Evolutionary conservation across 2,888 invertebrate species (phyloP).

Genomic region (Chrysodeixis includens): DNA sequence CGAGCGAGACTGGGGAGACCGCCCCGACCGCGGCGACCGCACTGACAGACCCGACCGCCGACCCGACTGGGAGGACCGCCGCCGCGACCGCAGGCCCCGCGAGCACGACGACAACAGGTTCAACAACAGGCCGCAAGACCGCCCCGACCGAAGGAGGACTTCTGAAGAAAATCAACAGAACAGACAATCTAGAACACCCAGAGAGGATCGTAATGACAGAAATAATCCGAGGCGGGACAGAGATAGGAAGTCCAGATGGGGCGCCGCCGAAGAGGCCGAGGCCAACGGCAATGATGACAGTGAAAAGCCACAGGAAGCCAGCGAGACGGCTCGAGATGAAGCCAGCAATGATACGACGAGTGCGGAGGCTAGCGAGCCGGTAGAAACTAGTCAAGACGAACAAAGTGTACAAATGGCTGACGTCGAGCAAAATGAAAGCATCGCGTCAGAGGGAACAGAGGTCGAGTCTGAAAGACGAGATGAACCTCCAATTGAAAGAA

Average conservation of each 20-base stretch:
- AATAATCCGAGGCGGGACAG: constrained; percentile 69
- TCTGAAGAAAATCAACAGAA: constrained; percentile 65
- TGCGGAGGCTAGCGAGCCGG: constrained; percentile 25
- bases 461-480: constrained; percentile 15
- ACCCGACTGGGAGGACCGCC: constrained; percentile 76
- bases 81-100: constrained; percentile 67
- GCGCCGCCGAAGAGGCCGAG: constrained; percentile 75
- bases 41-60: constrained; percentile 70
- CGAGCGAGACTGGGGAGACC: constrained; percentile 64
- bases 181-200: constrained; percentile 21
- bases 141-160: constrained; percentile 68
- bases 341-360: constrained; percentile 21
- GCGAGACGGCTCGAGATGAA: constrained; percentile 20
- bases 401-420: constrained; percentile 29
- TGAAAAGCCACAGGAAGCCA: constrained; percentile 28
- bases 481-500: constrained; percentile 28
- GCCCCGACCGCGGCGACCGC: constrained; percentile 61
- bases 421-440: constrained; percentile 13
- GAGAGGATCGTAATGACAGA: constrained; percentile 40
- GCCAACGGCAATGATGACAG: constrained; percentile 12
- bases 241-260: constrained; percentile 85
- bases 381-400: constrained; percentile 52
- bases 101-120: constrained; percentile 71
- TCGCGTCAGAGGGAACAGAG: constrained; percentile 8
- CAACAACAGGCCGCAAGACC: constrained; percentile 55